Conservation (phyloP, 2,888 invertebrate species). For the Notodonta dromedarius region DNA sequence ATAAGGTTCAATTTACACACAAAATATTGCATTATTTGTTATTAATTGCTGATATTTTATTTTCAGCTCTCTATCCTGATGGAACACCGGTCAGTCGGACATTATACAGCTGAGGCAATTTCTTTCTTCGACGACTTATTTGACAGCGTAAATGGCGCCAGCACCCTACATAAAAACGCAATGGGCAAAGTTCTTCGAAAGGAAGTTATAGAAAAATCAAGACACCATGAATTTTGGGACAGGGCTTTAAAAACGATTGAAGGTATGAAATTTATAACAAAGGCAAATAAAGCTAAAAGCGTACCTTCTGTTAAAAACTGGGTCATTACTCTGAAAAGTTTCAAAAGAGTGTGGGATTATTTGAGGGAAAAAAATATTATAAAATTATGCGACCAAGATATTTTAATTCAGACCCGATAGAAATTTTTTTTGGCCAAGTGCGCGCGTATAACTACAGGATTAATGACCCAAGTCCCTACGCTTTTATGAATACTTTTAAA, state of each 20-base stretch:
- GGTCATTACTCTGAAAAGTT: not conserved
- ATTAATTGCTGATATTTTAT: not conserved
- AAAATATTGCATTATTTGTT: not conserved
- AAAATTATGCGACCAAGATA: slow-evolving; percentile 6
- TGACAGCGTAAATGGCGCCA: slow-evolving; percentile 1
- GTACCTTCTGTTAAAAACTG: slow-evolving; percentile 1
- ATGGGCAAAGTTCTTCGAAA: not conserved
- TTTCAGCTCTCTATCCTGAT: slow-evolving; percentile 2
- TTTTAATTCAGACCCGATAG: slow-evolving; percentile 7
- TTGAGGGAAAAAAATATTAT: slow-evolving; percentile 4
- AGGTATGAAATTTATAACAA: not conserved
- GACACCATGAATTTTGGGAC: slow-evolving; percentile 1
- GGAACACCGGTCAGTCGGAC: not conserved
- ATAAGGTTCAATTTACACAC: too few relatives aligned
- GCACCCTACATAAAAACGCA: not conserved
- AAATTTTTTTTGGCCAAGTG: slow-evolving; percentile 8
- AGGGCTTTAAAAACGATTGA: slow-evolving; percentile 2
- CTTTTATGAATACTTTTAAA: slow-evolving; percentile 5
- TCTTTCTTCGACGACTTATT: slow-evolving; percentile 5
- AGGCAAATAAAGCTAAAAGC: not conserved
- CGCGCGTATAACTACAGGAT: slow-evolving; percentile 2
- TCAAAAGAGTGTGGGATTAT: not conserved
- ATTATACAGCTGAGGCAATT: not conserved
- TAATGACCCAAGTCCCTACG: slow-evolving; percentile 1
- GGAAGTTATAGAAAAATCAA: not conserved